Base-by-base conservation (phyloP, 2,888 invertebrate genomes). In the Pachymerium ferrugineum region DNA sequence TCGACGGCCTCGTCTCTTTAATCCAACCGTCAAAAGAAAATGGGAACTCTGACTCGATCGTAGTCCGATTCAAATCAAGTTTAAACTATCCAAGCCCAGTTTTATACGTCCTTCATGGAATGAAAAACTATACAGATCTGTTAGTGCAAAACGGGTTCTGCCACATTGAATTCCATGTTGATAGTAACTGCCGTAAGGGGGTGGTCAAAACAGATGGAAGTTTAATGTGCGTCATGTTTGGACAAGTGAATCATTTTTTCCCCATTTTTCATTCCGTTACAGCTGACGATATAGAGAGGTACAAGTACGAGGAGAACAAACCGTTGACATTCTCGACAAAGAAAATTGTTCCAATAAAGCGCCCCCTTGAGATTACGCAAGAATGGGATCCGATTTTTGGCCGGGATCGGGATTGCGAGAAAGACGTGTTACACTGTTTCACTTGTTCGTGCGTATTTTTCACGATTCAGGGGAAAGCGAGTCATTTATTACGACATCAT, bases 141-240 rank as follows among this genome's bases (percentile, higher is more conserved):
- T 14, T 62, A 3, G 10, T 62, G 14, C 28, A 62, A 10, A 22
- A 62, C 62, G 62, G 25, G 3, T 62, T 62, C n/a, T 62, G 22
- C 62, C 62, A 62, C 62, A 62, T 62, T 28, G 62, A 62, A 14
- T 62, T 62, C 62, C 62, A 62, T 28, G 62, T 62, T 10, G 62
- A 62, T 28, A 62, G 28, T 12, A 62, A 62, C 62, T 62, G 62
- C 28, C 62, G 62, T 28, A 62, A 47, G 10, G 62, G 62, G 28
- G 62, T 62, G 12, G 62, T 62, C 25, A 62, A 62, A 25, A 62
- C 62, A 1, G 62, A 62, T 14, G 62, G 62, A 12, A 62, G 62
- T 25, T n/a, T 62, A n/a, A 62, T 62, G 25, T 62, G 62, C 62
- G 62, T 25, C 62, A 62, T 62, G 62, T 62, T 62, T 14, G 62